These are phyloP conservation scores for Margarornis squamiger DNA, from an alignment of 2,797 vertebrate species.

Conservation along the genomic window DNA sequence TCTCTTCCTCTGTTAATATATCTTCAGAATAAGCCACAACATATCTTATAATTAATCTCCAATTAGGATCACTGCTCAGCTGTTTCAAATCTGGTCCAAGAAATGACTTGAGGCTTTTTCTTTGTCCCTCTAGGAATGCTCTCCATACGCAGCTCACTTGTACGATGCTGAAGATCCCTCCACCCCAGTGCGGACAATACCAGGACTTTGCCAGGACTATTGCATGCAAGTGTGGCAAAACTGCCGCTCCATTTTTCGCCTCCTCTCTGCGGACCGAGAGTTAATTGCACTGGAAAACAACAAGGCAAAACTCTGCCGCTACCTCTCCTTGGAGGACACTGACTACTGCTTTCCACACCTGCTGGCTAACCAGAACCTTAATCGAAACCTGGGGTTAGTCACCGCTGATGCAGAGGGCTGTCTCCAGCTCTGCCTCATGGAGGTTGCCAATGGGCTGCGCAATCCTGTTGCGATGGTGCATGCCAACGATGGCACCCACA, in stretches of 20 bases:
- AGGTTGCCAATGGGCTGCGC: constrained; percentile 87
- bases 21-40: not conserved
- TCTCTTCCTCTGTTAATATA: not conserved
- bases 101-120: not conserved
- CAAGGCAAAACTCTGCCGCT: constrained; percentile 78
- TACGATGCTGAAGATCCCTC: constrained; percentile 90
- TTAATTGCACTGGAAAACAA: constrained; percentile 77
- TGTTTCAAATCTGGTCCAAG: not conserved
- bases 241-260: constrained; percentile 81
- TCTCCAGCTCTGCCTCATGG: constrained; percentile 89
- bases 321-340: constrained; percentile 83
- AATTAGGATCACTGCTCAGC: not conserved
- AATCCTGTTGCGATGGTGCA: constrained; percentile 95
- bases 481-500: constrained; percentile 89
- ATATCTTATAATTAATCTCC: not conserved
- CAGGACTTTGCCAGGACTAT: constrained; percentile 92
- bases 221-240: constrained; percentile 83
- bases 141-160: constrained; percentile 93
- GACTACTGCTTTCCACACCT: constrained; percentile 94
- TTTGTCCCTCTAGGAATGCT: constrained; percentile 85
- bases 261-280: constrained; percentile 78
- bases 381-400: constrained; percentile 85
- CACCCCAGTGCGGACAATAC: constrained; percentile 85
- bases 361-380: constrained; percentile 82
- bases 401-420: constrained; percentile 83